Evolutionary conservation across 2,113 vertebrate genomes (phyloP).

Genomic region (Myotis davidii): DNA sequence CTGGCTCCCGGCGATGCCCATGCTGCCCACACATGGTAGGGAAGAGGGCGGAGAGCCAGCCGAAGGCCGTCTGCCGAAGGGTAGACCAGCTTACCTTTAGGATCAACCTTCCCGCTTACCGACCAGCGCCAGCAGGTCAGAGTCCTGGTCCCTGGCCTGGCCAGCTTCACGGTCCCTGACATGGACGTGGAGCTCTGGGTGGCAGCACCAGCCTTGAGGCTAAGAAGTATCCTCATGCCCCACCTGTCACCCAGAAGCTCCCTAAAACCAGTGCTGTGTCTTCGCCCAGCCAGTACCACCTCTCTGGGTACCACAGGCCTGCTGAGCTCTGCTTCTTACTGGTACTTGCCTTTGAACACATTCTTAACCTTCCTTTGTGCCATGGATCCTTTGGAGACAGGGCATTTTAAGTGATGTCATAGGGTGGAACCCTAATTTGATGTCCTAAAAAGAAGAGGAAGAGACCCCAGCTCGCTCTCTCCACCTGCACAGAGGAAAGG

Average conservation of each 20-base stretch:
- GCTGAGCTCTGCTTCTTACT: neutral
- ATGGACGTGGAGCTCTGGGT: accelerated
- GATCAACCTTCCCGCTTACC: neutral
- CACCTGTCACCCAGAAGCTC: neutral
- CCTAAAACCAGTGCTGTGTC: neutral
- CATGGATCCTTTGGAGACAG: neutral
- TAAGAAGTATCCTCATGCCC: neutral
- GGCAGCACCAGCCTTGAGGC: neutral
- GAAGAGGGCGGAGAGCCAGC: neutral
- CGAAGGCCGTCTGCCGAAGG: neutral
- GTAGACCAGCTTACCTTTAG: neutral
- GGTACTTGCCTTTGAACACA: neutral
- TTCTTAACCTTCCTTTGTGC: neutral
- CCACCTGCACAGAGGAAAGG: neutral
- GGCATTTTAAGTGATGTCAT: neutral
- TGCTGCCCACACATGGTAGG: conserved; percentile 15
- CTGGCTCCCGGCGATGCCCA: conserved; percentile 77
- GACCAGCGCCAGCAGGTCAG: accelerated
- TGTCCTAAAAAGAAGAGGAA: neutral
- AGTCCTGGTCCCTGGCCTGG: neutral
- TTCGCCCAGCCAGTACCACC: neutral
- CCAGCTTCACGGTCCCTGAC: neutral
- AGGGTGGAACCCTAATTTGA: neutral
- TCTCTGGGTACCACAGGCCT: neutral
- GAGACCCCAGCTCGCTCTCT: neutral